Conservation (phyloP, 53 echinoderm and acorn worm genomes). For the Pentamera pediparva region DNA sequence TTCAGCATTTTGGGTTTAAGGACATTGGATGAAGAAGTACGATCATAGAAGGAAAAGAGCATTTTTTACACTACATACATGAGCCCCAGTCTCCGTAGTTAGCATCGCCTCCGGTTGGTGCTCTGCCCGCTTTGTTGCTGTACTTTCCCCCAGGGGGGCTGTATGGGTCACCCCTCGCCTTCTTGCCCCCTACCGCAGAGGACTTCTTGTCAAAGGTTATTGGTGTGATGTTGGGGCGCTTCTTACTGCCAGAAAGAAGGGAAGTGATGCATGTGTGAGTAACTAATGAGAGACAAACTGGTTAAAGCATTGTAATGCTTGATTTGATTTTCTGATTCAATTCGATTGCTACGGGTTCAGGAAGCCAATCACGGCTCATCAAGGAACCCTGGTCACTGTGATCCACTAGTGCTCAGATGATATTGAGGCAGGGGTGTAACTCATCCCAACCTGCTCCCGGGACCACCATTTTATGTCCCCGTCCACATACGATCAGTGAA, state of each 20-base stretch:
- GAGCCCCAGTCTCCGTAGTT: slow-evolving; percentile 30
- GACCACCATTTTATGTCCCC: no score
- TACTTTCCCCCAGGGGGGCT: slow-evolving; percentile 88
- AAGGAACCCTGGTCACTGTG: no score
- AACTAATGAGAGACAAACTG: no score
- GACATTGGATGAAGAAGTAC: neutral
- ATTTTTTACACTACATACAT: neutral
- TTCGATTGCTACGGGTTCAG: no score
- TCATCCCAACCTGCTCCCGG: no score
- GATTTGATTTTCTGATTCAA: no score
- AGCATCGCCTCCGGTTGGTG: slow-evolving; percentile 48
- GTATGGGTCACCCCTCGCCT: slow-evolving; percentile 42
- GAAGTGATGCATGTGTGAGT: no score
- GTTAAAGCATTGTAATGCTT: no score
- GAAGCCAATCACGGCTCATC: no score
- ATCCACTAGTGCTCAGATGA: no score
- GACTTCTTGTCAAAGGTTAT: slow-evolving; percentile 56
- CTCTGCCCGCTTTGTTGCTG: slow-evolving; percentile 78
- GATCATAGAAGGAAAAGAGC: neutral
- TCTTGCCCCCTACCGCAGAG: slow-evolving; percentile 49
- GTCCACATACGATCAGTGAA: no score
- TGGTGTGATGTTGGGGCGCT: slow-evolving; percentile 80
- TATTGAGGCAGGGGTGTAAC: no score
- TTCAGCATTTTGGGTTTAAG: neutral
- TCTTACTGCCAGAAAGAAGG: slow-evolving; percentile 63